A percentile compares a stretch with the other conserved stretches of the same genome.
phyloP scores from a whole-genome alignment of 92 coral and sea anemone species.

The Scolanthus callimorphus region DNA sequence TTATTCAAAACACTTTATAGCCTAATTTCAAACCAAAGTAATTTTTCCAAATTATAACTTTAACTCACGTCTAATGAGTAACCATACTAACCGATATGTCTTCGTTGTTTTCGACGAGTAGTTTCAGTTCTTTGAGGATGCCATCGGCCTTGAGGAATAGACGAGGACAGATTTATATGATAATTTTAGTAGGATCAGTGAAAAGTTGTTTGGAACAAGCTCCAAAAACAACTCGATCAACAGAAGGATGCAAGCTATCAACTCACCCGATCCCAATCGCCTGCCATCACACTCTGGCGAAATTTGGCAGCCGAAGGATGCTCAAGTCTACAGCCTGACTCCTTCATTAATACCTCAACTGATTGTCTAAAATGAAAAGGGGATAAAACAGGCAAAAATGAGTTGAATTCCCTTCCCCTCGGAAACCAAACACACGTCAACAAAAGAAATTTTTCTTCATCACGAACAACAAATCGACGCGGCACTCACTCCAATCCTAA shows the following conservation, averaged over 20 bases:
- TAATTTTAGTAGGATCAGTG: too few species aligned
- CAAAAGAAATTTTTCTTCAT: conserved; percentile 5
- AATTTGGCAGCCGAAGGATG: conserved; percentile 98
- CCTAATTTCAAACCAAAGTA: too few species aligned
- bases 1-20: too few species aligned
- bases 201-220: conserved; percentile 1
- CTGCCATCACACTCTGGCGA: conserved; percentile 95
- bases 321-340: conserved; percentile 98
- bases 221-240: conserved; percentile 2
- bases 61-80: too few species aligned
- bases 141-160: conserved; percentile 82
- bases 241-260: too few species aligned
- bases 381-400: conserved; percentile 9
- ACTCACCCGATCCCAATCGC: conserved; percentile 98
- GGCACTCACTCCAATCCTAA: conserved; percentile 95
- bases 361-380: conserved; percentile 68
- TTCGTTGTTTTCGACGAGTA: conserved; percentile 83
- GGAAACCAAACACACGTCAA: conserved; percentile 48
- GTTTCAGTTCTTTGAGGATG: conserved; percentile 88
- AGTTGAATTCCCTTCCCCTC: conserved; percentile 36
- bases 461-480: conserved; percentile 24
- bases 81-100: conserved; percentile 81
- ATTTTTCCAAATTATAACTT: too few species aligned
- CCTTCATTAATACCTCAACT: conserved; percentile 90
- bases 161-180: neutral